Conservation (phyloP, 2,888 invertebrate species). For the Agelastica alni region DNA sequence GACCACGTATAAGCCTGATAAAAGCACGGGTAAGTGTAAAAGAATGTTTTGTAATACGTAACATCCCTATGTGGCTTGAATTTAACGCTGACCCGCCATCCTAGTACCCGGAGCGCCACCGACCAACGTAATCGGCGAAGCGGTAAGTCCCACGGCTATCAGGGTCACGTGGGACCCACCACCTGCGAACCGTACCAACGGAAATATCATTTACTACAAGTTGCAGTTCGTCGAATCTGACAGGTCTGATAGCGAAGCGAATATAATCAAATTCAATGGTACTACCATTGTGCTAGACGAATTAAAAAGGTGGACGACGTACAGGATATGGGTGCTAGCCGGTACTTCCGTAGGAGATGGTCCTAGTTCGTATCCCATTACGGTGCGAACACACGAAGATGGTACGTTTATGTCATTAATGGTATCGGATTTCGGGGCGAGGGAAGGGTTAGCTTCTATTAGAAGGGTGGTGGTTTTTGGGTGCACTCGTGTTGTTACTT, state of each 20-base stretch:
- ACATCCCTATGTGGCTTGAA: constrained; percentile 3
- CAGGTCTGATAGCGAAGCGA: constrained; percentile 82
- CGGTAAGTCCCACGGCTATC: constrained; percentile 87
- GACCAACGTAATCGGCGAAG: constrained; percentile 87
- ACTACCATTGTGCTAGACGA: constrained; percentile 84
- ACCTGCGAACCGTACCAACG: constrained; percentile 87
- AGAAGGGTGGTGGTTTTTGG: constrained; percentile 9
- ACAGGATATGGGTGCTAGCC: constrained; percentile 95
- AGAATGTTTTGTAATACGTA: no score
- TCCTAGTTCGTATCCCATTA: constrained; percentile 88
- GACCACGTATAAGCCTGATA: no score
- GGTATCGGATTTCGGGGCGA: constrained; percentile 18
- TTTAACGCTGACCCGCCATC: constrained; percentile 45
- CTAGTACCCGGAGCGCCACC: constrained; percentile 96
- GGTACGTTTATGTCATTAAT: constrained; percentile 74
- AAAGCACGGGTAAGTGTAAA: no score
- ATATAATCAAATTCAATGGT: constrained; percentile 77
- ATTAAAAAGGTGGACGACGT: constrained; percentile 93
- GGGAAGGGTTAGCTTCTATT: no score
- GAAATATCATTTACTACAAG: constrained; percentile 93
- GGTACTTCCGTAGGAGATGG: constrained; percentile 97
- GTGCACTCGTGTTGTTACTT: constrained; percentile 8
- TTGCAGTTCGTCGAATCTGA: constrained; percentile 87
- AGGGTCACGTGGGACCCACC: constrained; percentile 93
- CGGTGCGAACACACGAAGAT: constrained; percentile 95